phyloP scores from a whole-genome alignment of 53 echinoderm and acorn worm species.

The Henricia sp. region DNA sequence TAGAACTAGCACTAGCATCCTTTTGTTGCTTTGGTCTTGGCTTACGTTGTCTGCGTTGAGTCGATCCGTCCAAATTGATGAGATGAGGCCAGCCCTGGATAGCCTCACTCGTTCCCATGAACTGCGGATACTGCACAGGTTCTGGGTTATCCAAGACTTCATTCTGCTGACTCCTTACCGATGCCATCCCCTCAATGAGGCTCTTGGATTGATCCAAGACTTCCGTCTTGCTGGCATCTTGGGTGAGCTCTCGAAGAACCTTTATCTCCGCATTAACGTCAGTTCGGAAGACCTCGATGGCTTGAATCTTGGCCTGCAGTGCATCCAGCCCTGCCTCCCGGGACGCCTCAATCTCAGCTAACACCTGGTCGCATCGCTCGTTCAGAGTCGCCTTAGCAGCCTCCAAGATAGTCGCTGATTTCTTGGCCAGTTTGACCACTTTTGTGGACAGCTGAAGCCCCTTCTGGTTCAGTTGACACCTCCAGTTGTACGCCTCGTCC shows the following conservation, averaged over 20 bases:
- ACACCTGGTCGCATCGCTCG: constrained; percentile 43
- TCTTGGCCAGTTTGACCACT: constrained; percentile 24
- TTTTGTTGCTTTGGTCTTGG: neutral
- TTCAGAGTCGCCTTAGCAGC: constrained; percentile 26
- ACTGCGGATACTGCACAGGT: constrained; percentile 26
- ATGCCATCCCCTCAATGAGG: constrained; percentile 16
- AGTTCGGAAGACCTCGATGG: neutral
- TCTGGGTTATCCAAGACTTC: constrained; percentile 15
- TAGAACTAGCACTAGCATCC: no score
- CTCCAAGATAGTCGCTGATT: neutral
- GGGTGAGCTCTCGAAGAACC: constrained; percentile 16
- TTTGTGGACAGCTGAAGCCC: constrained; percentile 19
- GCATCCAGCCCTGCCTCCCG: constrained; percentile 7
- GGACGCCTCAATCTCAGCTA: constrained; percentile 25
- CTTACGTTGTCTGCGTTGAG: neutral
- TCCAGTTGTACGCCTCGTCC: constrained; percentile 52
- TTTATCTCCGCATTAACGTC: constrained; percentile 4
- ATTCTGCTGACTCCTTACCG: constrained; percentile 9
- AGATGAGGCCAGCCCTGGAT: constrained; percentile 21
- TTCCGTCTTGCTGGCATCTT: constrained; percentile 32
- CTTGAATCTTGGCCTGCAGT: constrained; percentile 1
- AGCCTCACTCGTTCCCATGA: constrained; percentile 26
- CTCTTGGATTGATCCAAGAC: constrained; percentile 35
- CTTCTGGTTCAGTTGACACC: constrained; percentile 22
- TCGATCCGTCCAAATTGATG: neutral